Evolutionary conservation across 1,140 invertebrate genomes (phyloP), one percentile per base, ranked within the genome.

Genomic region (Drosophila nikananu): DNA sequence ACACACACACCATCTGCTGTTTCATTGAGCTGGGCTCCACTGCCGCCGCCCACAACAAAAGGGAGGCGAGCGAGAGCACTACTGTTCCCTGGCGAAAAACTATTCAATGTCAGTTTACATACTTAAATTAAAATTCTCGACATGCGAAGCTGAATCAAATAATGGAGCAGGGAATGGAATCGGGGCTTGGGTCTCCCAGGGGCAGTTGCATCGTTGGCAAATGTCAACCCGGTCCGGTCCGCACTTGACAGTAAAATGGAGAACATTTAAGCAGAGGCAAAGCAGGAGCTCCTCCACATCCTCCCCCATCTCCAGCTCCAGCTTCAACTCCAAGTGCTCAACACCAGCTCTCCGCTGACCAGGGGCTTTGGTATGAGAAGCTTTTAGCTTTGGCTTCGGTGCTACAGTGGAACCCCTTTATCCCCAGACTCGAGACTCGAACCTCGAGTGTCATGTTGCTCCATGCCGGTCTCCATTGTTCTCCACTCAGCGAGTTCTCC

Each of bases 81-180:
- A 49, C 54, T 48, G 72, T 59, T 71, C 55, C 76, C 71, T 73
- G 71, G 71, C 27, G 62, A 60, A 75, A 83, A 86, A 86, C 83
- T 86, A 90, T 90, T 90, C 86, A 90, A 90, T 90, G 86, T 90
- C 86, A 90, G 86, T 90, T 90, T 90, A 91, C 86, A 90, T 86
- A 90, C 82, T 90, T 90, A 86, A 90, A 90, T 90, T 90, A 90
- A 90, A 90, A 90, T 91, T 90, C 86, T 80, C 70, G 77, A 89
- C 77, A 80, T 72, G 64, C 66, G 62, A 75, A 74, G 65, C 62
- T 64, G 52, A 67, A 48, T 58, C 61, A 74, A 54, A 66, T 58
- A 59, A 61, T 55, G 51, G 52, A 55, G 58, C 15, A 44, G 52
- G 19, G 61, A 54, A 37, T 32, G 17, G 32, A 30, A 54, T 42